Evolutionary conservation across 2,113 vertebrate species (phyloP).

Genomic region (Mustelus asterias): DNA sequence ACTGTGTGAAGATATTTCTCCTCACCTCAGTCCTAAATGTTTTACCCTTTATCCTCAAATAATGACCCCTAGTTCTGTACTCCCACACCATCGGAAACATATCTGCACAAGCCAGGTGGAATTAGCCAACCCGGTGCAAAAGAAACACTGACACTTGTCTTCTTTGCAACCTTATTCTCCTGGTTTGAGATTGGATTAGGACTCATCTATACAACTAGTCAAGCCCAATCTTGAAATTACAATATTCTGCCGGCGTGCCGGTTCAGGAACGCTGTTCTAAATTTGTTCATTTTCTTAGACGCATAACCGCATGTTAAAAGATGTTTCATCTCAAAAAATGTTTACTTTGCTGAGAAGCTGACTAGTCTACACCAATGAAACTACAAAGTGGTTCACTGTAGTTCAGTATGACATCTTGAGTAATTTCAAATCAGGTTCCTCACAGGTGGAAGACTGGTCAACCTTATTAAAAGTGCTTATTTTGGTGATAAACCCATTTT

Average conservation of each 20-base stretch:
- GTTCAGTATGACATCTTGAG: neutral
- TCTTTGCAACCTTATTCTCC: neutral
- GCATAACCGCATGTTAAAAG: neutral
- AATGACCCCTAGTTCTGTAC: too few species aligned
- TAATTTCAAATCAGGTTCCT: neutral
- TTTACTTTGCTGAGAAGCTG: neutral
- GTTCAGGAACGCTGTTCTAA: neutral
- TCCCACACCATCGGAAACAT: too few species aligned
- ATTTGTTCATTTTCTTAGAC: neutral
- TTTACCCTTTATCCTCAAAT: too few species aligned
- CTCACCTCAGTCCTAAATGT: too few species aligned
- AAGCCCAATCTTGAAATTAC: neutral
- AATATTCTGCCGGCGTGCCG: neutral
- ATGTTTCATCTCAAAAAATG: neutral
- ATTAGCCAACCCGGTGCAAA: neutral
- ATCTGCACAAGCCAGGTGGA: neutral
- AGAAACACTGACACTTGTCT: neutral
- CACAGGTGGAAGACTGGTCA: neutral
- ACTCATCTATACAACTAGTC: neutral
- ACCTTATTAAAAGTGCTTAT: neutral
- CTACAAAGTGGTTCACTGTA: too few species aligned
- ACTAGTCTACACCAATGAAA: too few species aligned
- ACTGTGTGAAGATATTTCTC: too few species aligned
- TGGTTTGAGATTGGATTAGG: neutral
- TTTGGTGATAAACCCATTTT: neutral